A percentile compares a stretch with the other conserved stretches of the same genome.
Conservation (phyloP, 1,140 invertebrate species). For the Zaprionus inermis region DNA sequence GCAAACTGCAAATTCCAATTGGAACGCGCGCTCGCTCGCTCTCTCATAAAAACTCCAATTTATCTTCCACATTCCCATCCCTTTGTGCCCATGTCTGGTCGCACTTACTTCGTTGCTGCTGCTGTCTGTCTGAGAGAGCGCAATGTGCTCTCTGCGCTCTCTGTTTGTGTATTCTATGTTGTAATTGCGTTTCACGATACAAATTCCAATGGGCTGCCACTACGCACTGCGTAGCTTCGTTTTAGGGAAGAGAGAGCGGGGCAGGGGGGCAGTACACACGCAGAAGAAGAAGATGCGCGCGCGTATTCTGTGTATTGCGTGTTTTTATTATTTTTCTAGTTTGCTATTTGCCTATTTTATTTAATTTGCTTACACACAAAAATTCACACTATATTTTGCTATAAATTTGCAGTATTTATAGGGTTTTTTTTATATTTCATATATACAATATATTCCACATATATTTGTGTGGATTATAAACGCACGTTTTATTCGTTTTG, state of each 20-base stretch:
- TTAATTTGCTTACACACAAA: conserved; percentile 44
- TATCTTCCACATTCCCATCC: too few relatives aligned
- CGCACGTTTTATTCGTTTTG: conserved; percentile 17
- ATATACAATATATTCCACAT: conserved; percentile 9
- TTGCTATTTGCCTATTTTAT: conserved; percentile 59
- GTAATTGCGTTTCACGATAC: conserved; percentile 79
- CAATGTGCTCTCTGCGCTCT: conserved; percentile 36
- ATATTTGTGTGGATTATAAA: conserved; percentile 12
- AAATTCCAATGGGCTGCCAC: conserved; percentile 76
- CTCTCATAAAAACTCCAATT: conserved; percentile 8
- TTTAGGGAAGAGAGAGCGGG: background rate
- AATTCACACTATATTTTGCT: conserved; percentile 13
- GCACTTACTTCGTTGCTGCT: conserved; percentile 25
- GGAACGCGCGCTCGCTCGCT: conserved; percentile 10
- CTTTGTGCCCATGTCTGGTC: background rate
- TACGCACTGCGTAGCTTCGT: conserved; percentile 48
- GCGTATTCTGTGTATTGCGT: conserved; percentile 62
- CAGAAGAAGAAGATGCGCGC: conserved; percentile 63
- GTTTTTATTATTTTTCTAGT: conserved; percentile 39
- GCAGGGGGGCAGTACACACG: background rate
- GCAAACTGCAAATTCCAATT: conserved; percentile 51
- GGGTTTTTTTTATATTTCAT: conserved; percentile 38
- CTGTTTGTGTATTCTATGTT: conserved; percentile 73
- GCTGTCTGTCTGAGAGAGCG: conserved; percentile 24
- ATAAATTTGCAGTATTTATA: too few relatives aligned